Percentiles rank a stretch among this genome's conserved stretches.
Conservation (phyloP, 1,140 invertebrate genomes). For the Ips typographus region DNA sequence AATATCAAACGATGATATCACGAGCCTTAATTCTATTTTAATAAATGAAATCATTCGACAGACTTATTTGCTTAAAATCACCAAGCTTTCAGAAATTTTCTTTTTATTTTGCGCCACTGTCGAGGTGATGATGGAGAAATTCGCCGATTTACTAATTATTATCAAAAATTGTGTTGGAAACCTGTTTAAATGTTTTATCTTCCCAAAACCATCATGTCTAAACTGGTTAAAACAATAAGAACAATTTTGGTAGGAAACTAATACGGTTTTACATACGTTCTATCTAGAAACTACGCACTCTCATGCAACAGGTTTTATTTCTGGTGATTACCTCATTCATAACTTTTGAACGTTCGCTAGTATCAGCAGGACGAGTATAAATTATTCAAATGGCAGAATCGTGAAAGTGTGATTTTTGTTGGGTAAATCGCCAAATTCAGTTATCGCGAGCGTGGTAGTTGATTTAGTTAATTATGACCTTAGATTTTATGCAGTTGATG, state of each 20-base stretch:
- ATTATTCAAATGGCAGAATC: constrained; percentile 15
- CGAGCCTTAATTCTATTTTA: constrained; percentile 41
- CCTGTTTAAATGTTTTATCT: too few relatives aligned
- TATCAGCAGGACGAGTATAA: constrained; percentile 9
- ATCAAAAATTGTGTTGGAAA: too few relatives aligned
- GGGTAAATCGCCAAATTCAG: background rate
- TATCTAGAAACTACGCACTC: constrained; percentile 1
- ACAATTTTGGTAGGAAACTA: background rate
- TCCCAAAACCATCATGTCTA: too few relatives aligned
- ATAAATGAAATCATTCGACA: constrained; percentile 44
- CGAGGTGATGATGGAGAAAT: background rate
- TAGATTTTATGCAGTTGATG: too few relatives aligned
- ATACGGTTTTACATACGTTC: background rate
- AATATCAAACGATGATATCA: constrained; percentile 45
- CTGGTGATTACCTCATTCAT: constrained; percentile 6
- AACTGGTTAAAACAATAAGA: background rate
- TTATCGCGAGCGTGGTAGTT: background rate
- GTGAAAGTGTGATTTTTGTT: background rate
- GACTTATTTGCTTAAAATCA: background rate
- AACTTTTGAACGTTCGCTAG: constrained; percentile 4
- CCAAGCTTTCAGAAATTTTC: background rate
- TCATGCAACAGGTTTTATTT: constrained; percentile 12
- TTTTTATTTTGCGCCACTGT: background rate
- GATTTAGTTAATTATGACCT: too few relatives aligned
- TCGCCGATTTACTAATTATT: too few relatives aligned